Evolutionary conservation across 2,113 vertebrate genomes (phyloP), one percentile per base, ranked within the genome.

Genomic region (Vidua macroura): DNA sequence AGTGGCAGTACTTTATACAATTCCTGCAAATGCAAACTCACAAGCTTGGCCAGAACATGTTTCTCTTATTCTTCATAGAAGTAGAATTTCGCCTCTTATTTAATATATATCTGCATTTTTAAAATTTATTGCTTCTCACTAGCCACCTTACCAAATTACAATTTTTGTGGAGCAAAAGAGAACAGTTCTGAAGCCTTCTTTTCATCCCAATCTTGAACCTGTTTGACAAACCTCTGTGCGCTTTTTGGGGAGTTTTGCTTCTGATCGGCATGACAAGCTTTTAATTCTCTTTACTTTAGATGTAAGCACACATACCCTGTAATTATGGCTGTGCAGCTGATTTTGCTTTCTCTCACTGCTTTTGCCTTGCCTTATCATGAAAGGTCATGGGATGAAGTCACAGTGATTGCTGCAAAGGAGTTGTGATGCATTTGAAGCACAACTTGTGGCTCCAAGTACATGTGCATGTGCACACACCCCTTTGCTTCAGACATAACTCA

Each of bases 1-100:
- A 96, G 91, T 96, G 91, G 93, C 94, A 96, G 93, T 85, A 83
- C 94, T 96, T 95, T 87, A 95, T 77, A 95, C 4, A 7, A 92
- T 83, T 89, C 55, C 52, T 74, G 74, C 77, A 96, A 94, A 95
- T 62, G 81, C 77, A 87, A 93, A 85, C 59, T 88, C 86, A 64
- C 64, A 91, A 74, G 35, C 20, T 85, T 94, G 79, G 41, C 75
- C 2, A 13, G 51, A 56, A 78, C 15, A 62, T 93, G 88, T 94
- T 69, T 89, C n/a, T 83, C 66, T 96, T 86, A 68, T 92, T 83
- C 93, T 95, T 80, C 68, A 37, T 20, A 59, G 82, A 94, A 88
- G 48, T 82, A 53, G 89, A 91, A 49, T 86, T 91, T 56, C 46
- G 90, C 78, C 48, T 74, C 86, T 86, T 73, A 83, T 81, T 83